Conservation (phyloP, 64 coral and sea anemone species). For the Pocillopora verrucosa region DNA sequence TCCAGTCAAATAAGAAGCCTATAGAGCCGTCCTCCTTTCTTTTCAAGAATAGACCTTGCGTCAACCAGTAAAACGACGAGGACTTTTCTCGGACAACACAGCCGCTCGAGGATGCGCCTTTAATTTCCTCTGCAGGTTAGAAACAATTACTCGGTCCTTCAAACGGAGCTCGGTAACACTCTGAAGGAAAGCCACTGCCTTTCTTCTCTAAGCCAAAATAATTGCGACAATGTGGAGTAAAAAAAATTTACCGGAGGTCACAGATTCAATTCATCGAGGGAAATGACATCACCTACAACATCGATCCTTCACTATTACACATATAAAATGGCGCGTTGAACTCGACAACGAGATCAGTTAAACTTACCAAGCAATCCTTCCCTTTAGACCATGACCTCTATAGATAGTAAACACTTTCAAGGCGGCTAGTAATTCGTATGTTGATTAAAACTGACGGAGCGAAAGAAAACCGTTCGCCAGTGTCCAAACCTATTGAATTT, state of each 20-base stretch:
- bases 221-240: neutral
- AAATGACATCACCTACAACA: constrained; percentile 38
- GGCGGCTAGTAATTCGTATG: constrained; percentile 15
- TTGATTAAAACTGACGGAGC: constrained; percentile 18
- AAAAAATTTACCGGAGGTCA: constrained; percentile 25
- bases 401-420: neutral
- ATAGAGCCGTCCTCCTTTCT: neutral
- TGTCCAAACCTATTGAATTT: constrained; percentile 71
- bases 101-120: neutral
- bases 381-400: neutral
- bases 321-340: constrained; percentile 11
- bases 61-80: neutral
- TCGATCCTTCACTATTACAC: constrained; percentile 8
- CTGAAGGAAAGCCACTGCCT: neutral
- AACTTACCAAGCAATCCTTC: constrained; percentile 34
- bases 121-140: no score
- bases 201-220: neutral
- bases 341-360: neutral
- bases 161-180: neutral
- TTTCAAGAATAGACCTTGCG: neutral
- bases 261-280: constrained; percentile 14
- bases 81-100: neutral
- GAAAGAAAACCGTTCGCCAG: neutral
- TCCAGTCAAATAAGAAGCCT: neutral
- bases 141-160: no score